phyloP scores from a whole-genome alignment of 2,113 vertebrate genomes.

The Aldabrachelys gigantea region DNA sequence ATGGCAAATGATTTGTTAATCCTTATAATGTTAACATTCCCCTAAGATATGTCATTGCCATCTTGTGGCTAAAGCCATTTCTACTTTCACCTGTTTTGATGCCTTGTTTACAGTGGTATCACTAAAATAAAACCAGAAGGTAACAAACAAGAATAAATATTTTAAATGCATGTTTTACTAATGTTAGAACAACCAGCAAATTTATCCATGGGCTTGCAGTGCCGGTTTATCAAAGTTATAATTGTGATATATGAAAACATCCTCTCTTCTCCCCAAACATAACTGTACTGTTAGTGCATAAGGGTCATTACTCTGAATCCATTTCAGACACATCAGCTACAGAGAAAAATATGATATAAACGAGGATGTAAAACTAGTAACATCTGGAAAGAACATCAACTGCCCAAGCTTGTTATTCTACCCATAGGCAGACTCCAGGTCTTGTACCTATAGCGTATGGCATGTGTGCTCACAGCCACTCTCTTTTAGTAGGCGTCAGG shows the following conservation, averaged over 20 bases:
- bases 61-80: neutral
- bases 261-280: neutral
- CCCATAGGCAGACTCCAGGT: neutral
- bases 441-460: neutral
- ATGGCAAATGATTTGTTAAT: constrained; percentile 10
- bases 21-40: neutral
- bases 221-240: accelerated
- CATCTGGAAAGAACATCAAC: neutral
- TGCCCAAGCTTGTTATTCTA: neutral
- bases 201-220: neutral
- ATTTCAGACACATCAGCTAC: neutral
- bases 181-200: neutral
- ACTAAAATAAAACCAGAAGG: neutral
- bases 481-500: neutral
- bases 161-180: neutral
- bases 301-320: neutral
- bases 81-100: neutral
- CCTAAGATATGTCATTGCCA: neutral
- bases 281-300: neutral
- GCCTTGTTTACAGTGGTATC: neutral
- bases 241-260: neutral
- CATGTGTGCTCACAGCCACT: neutral
- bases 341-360: neutral
- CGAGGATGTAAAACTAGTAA: neutral
- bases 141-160: neutral